Evolutionary conservation across 2,113 vertebrate genomes (phyloP).

Genomic region (Cyprinus carpio): DNA sequence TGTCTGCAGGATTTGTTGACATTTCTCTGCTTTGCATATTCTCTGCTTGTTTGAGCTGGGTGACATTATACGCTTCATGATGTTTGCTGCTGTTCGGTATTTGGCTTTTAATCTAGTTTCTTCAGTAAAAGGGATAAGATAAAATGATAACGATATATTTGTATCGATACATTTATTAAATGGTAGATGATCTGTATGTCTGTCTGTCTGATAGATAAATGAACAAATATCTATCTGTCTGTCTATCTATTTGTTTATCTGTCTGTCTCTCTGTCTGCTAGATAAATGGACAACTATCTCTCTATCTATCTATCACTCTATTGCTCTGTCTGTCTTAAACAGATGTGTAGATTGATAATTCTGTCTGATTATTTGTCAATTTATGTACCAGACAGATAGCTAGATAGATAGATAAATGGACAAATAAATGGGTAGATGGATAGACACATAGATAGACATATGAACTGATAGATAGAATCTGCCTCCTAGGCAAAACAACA

Average conservation of each 20-base stretch:
- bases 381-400: too few relatives aligned
- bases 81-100: slow-evolving; percentile 2
- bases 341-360: too few relatives aligned
- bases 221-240: too few relatives aligned
- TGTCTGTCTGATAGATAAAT: too few relatives aligned
- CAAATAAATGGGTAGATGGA: not conserved
- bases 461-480: not conserved
- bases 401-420: not conserved
- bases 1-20: slow-evolving; percentile 58
- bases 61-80: slow-evolving; percentile 12
- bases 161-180: not conserved
- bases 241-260: too few relatives aligned
- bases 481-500: slow-evolving; percentile 23
- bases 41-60: slow-evolving; percentile 26
- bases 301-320: too few relatives aligned
- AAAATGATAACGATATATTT: not conserved
- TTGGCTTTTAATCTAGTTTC: not conserved
- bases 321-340: too few relatives aligned
- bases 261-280: too few relatives aligned
- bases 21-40: slow-evolving; percentile 44
- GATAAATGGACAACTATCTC: too few relatives aligned
- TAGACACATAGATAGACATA: too few relatives aligned
- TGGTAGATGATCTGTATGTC: not conserved
- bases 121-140: not conserved
- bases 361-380: too few relatives aligned